Percentiles rank a stretch among this genome's conserved stretches.
Evolutionary conservation across 2,888 invertebrate species (phyloP).

Genomic region (Perizoma flavofasciatum): DNA sequence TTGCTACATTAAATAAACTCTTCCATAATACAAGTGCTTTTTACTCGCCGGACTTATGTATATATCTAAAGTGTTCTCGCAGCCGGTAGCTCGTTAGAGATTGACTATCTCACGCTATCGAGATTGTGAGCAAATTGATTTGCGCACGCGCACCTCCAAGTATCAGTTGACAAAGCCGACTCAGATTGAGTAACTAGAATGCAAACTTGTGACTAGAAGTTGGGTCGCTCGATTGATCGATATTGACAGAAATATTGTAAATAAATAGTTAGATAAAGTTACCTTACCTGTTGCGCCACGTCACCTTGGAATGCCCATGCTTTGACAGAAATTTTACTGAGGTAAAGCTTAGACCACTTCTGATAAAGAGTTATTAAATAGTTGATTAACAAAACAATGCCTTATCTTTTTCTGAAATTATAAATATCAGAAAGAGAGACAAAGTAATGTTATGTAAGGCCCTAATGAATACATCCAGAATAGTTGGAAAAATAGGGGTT

Average conservation of each 20-base stretch:
- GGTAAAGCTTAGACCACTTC: too few species aligned
- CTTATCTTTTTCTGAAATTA: too few species aligned
- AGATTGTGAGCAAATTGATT: conserved; percentile 70
- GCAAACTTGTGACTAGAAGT: conserved; percentile 14
- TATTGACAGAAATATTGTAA: conserved; percentile 20
- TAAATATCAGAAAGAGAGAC: too few species aligned
- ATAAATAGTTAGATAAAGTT: conserved; percentile 13
- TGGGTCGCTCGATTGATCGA: conserved; percentile 22
- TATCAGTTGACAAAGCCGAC: conserved; percentile 62
- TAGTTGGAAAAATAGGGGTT: too few species aligned
- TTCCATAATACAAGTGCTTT: neutral
- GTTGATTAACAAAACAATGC: too few species aligned
- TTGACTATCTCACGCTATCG: conserved; percentile 65
- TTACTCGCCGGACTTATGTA: conserved; percentile 12
- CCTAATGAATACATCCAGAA: too few species aligned
- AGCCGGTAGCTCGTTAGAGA: conserved; percentile 62
- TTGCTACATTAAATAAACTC: too few species aligned
- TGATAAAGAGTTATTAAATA: too few species aligned
- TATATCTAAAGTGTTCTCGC: conserved; percentile 42
- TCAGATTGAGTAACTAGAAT: conserved; percentile 54
- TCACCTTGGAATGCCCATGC: conserved; percentile 2
- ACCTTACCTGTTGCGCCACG: conserved; percentile 3
- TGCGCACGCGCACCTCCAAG: conserved; percentile 65
- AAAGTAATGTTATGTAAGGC: too few species aligned
- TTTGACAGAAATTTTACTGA: neutral